phyloP scores from a whole-genome alignment of 2,888 invertebrate genomes.

The Diaperis boleti region DNA sequence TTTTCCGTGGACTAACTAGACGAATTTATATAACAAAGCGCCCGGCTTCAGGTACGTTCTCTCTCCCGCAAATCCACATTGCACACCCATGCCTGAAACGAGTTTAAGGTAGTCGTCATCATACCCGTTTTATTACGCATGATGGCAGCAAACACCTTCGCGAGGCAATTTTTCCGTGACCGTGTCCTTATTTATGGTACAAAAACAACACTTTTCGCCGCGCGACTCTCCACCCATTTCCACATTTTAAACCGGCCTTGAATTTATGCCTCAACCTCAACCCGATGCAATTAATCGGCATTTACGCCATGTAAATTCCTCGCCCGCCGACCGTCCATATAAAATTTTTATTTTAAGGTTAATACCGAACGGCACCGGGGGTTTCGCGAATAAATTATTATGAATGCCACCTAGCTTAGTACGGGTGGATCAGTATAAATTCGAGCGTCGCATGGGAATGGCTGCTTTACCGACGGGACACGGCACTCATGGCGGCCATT shows the following conservation, averaged over 20 bases:
- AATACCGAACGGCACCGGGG: constrained; percentile 25
- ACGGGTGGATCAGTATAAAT: constrained; percentile 49
- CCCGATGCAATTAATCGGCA: constrained; percentile 2
- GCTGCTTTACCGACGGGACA: constrained; percentile 58
- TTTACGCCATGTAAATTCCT: constrained; percentile 9
- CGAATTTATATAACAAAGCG: no score
- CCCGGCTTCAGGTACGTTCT: no score
- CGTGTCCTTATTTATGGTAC: no score
- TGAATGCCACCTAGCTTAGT: constrained; percentile 34
- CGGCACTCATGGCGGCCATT: constrained; percentile 56
- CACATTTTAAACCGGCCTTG: constrained; percentile 2
- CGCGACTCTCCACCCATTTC: no score
- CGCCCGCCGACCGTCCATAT: constrained; percentile 22
- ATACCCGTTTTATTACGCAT: no score
- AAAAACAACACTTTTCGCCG: no score
- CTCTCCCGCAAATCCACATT: no score
- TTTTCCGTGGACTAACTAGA: no score
- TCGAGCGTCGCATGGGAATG: constrained; percentile 57
- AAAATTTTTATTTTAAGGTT: constrained; percentile 38
- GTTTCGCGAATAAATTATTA: constrained; percentile 41
- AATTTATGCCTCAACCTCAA: constrained; percentile 1
- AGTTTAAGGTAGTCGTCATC: no score
- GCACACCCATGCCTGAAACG: no score
- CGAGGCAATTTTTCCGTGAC: no score
- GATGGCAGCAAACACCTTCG: no score